Base-by-base conservation (phyloP, 2,113 vertebrate species). In the Clarias gariepinus region DNA sequence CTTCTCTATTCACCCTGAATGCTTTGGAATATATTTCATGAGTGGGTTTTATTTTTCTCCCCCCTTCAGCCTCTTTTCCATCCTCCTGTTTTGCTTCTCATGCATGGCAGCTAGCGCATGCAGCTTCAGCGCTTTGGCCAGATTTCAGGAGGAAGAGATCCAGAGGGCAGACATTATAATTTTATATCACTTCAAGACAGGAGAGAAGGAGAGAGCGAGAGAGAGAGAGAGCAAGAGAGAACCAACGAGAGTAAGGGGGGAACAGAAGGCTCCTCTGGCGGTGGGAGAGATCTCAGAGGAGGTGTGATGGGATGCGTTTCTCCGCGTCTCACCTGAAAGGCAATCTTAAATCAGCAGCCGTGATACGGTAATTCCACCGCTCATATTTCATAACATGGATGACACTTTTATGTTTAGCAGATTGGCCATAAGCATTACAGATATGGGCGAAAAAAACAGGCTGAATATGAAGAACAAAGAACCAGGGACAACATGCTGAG, bases 231-330 rank as follows among this genome's bases (percentile, higher is more conserved):
- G 66, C 33, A 15, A 33, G 15, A 33, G 28, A 36, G 69, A 69
- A 5, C 30, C 28, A 69, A 16, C 30, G 66, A 68, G 28, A 33
- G 68, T 36, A 33, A 71, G 71, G 11, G 71, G 23, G 95, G 96
- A 95, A 93, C 96, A 97, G 94, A 95, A 95, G 96, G 94, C 94
- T 94, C 92, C 94, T 95, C 96, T 96, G 96, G 96, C 95, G 96
- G 95, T 95, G 95, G 93, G 89, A 94, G 95, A 96, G 96, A 95
- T 94, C 94, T 95, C 95, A 94, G 95, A 92, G 94, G 95, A 95
- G 95, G 96, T 95, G 96, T 95, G 96, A 94, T 94, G 95, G 95
- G 95, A 97, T 95, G 96, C 96, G 95, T 96, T 96, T 96, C 96
- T 95, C 94, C 94, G 57, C 95, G 94, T 95, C 86, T 95, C 94